Conservation (phyloP, 2,113 vertebrate genomes). For the Capreolus pygargus region DNA sequence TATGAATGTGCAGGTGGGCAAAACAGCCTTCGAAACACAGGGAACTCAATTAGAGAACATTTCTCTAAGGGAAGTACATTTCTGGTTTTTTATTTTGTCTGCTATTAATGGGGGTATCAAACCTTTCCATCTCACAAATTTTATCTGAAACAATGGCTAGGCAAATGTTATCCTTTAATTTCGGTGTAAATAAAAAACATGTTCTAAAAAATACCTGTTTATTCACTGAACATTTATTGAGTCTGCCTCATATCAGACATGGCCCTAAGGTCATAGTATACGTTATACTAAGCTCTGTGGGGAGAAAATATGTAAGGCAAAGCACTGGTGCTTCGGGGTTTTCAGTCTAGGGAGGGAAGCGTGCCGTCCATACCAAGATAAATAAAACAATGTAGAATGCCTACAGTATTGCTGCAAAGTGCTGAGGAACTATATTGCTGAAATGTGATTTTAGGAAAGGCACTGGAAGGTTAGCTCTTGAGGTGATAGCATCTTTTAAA, state of each 20-base stretch:
- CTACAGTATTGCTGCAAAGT: background rate
- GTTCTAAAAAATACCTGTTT: background rate
- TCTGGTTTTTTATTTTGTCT: conserved; percentile 3
- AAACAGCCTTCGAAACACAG: background rate
- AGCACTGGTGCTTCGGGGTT: background rate
- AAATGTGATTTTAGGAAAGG: background rate
- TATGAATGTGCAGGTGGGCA: background rate
- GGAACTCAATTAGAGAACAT: background rate
- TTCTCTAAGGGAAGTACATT: background rate
- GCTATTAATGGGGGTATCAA: background rate
- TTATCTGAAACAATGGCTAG: background rate
- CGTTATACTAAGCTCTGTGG: background rate
- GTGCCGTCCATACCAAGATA: background rate
- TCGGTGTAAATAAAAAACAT: background rate
- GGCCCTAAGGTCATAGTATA: background rate
- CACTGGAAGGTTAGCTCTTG: background rate
- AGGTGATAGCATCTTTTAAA: background rate
- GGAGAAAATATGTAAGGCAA: background rate
- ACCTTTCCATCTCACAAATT: background rate
- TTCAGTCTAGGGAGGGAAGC: background rate
- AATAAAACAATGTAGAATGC: background rate
- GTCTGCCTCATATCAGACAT: background rate
- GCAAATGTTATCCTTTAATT: background rate
- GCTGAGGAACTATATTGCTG: background rate
- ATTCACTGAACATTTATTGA: background rate